Conservation (phyloP, 2,113 vertebrate species). For the Eulemur rufifrons region DNA sequence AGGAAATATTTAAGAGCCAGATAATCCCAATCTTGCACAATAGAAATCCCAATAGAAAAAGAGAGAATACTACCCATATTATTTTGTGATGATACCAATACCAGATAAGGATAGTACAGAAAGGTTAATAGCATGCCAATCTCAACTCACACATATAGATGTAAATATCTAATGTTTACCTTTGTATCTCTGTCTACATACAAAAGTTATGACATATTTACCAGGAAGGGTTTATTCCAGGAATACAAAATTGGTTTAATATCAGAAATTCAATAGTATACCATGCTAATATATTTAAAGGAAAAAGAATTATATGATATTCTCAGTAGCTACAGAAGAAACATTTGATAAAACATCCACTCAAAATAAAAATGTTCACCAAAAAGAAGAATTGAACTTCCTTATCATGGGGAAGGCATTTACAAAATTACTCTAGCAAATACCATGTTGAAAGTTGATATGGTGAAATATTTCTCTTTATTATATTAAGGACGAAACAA, state of each 20-base stretch:
- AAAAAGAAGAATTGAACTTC: background rate
- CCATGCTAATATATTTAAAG: background rate
- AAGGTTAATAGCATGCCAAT: background rate
- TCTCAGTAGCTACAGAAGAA: background rate
- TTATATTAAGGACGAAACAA: conserved; percentile 8
- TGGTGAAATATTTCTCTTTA: conserved; percentile 9
- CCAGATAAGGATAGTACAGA: background rate
- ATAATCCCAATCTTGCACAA: background rate
- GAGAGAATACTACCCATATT: background rate
- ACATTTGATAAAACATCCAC: background rate
- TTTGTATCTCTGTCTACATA: background rate
- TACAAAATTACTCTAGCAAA: background rate
- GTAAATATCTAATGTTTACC: background rate
- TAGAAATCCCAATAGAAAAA: background rate
- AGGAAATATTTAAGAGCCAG: background rate
- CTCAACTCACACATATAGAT: background rate
- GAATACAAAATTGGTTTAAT: background rate
- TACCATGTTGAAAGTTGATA: background rate
- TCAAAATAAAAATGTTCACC: background rate
- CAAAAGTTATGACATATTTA: background rate
- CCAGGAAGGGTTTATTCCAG: background rate
- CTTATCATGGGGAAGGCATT: background rate
- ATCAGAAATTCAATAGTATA: background rate
- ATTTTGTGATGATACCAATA: background rate
- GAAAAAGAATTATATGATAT: background rate